These are phyloP conservation scores for Tromatobia lineatoria DNA, from an alignment of 2,888 invertebrate species.

Conservation along the genomic window DNA sequence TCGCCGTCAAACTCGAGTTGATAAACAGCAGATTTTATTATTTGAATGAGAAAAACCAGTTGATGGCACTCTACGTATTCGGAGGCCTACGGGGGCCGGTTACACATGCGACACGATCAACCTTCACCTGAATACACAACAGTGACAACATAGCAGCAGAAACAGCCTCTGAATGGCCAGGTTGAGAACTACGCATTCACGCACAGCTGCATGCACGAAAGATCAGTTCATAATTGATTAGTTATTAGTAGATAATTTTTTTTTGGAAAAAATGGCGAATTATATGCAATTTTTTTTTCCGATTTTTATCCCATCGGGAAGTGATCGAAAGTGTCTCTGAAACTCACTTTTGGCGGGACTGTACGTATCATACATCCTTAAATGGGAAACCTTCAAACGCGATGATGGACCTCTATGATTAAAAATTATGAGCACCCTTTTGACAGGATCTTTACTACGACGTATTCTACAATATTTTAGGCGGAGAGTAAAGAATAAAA, in stretches of 20 bases:
- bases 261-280: background rate
- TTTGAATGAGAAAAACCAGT: background rate
- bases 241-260: background rate
- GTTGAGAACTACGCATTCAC: constrained; percentile 18
- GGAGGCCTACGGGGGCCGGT: background rate
- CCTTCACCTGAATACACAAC: constrained; percentile 68
- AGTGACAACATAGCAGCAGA: constrained; percentile 54
- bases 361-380: too few relatives aligned
- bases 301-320: too few relatives aligned
- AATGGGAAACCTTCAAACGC: too few relatives aligned
- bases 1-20: background rate
- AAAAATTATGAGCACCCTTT: too few relatives aligned
- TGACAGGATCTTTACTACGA: too few relatives aligned
- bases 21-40: background rate
- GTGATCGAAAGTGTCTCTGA: too few relatives aligned
- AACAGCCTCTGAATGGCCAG: constrained; percentile 28
- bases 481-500: too few relatives aligned
- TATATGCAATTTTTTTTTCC: background rate
- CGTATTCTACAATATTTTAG: too few relatives aligned
- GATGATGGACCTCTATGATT: too few relatives aligned
- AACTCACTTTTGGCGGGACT: too few relatives aligned
- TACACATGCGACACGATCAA: constrained; percentile 52
- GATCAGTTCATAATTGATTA: background rate
- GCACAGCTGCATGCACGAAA: constrained; percentile 33
- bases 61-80: background rate